Conservation (phyloP, 1,140 invertebrate genomes). For the Phymastichus coffea region DNA sequence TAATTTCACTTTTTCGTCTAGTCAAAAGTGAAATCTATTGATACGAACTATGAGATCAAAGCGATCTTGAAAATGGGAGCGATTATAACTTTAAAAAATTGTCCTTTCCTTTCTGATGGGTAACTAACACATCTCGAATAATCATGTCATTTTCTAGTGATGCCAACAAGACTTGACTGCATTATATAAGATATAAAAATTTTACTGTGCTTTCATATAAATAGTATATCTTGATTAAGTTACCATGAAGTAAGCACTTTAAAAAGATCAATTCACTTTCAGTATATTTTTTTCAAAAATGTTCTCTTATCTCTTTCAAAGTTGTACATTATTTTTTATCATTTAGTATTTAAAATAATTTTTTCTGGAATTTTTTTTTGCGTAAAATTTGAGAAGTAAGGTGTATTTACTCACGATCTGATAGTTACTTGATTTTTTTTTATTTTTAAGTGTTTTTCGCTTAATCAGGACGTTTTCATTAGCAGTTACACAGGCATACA, state of each 20-base stretch:
- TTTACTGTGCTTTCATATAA: constrained; percentile 14
- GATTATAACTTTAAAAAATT: constrained; percentile 5
- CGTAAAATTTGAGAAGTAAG: not conserved
- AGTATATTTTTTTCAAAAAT: constrained; percentile 4
- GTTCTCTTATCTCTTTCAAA: not conserved
- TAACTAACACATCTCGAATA: constrained; percentile 14
- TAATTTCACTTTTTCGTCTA: constrained; percentile 20
- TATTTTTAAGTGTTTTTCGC: not conserved
- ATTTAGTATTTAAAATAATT: constrained; percentile 21
- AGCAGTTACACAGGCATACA: constrained; percentile 16
- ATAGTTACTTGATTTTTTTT: constrained; percentile 4
- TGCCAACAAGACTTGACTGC: not conserved
- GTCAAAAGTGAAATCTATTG: constrained; percentile 17
- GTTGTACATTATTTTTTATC: not conserved
- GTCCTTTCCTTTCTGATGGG: not conserved
- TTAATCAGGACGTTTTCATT: constrained; percentile 4
- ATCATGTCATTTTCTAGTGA: not conserved
- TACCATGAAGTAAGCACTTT: constrained; percentile 7
- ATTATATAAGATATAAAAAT: constrained; percentile 14
- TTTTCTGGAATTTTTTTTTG: not conserved
- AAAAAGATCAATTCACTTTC: constrained; percentile 5
- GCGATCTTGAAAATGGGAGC: constrained; percentile 23
- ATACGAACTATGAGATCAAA: constrained; percentile 27
- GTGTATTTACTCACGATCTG: not conserved
- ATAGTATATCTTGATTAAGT: constrained; percentile 9